phyloP scores from a whole-genome alignment of 2,888 invertebrate genomes.

The Urechis unicinctus region DNA sequence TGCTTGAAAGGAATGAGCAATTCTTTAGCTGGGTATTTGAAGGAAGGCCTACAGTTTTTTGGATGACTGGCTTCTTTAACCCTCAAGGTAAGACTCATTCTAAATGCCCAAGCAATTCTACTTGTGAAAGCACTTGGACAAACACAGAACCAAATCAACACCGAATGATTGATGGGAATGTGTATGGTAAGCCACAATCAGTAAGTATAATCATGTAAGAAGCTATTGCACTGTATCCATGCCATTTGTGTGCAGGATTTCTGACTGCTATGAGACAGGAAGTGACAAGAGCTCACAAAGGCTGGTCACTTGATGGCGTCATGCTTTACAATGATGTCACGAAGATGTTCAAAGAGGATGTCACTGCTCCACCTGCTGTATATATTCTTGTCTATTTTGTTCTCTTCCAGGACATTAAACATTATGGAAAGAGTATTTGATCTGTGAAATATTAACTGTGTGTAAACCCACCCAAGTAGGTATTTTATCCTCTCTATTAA shows the following conservation, averaged over 20 bases:
- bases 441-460: too few species aligned
- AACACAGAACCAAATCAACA: too few species aligned
- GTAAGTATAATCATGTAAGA: too few species aligned
- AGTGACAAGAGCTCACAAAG: conserved; percentile 51
- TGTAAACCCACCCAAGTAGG: too few species aligned
- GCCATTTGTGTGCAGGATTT: too few species aligned
- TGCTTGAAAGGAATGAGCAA: conserved; percentile 83
- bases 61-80: conserved; percentile 99
- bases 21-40: conserved; percentile 74
- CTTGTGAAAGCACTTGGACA: too few species aligned
- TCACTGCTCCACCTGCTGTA: conserved; percentile 78
- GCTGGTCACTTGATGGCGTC: conserved; percentile 51
- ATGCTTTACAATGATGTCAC: conserved; percentile 51
- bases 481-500: neutral
- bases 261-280: conserved; percentile 53
- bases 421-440: too few species aligned
- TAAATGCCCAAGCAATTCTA: too few species aligned
- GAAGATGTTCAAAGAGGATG: conserved; percentile 50
- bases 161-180: too few species aligned
- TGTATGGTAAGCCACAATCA: too few species aligned
- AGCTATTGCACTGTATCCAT: too few species aligned
- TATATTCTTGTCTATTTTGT: conserved; percentile 50
- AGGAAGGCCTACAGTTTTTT: conserved; percentile 80
- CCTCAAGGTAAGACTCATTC: too few species aligned
- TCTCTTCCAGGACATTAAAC: neutral